Base-by-base conservation (phyloP, 2,888 invertebrate species). In the Eupeodes latifasciatus region DNA sequence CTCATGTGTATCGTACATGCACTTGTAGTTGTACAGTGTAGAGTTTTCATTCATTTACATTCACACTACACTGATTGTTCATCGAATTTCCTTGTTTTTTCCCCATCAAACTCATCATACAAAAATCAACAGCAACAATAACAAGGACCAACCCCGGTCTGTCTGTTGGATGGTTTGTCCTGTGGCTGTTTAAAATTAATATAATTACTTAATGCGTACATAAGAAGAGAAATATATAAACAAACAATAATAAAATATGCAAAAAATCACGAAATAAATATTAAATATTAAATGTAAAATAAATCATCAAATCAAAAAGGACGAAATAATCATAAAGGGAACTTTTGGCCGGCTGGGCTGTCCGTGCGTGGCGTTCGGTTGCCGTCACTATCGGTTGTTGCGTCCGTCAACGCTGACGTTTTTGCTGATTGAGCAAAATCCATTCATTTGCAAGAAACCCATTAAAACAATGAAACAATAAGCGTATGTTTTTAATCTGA, bases 181-280 rank as follows among this genome's bases (percentile, higher is more conserved):
- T 71, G 66, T 10, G 71, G 57, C 57, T 71, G 51, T 80, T 81
- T 81, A 76, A 81, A 27, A 81, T 81, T 64, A 76, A 64, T 76
- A 76, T 80, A 64, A 66, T 85, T 80, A 80, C 74, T 81, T 81
- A 66, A 72, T 81, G 78, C n/a, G 57, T 40, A 61, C 10, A 27
- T 27, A 27, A 27, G 27, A 10, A 51, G 40, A 64, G 16, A 62
- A 49, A 53, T 57, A 34, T 36, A 53, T 14, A 49, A 34, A n/a
- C 36, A 59, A 44, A 9, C 57, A 51, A 4, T 11, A 27, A 36
- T 14, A 27, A 51, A 47, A 61, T 53, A 51, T 76, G 62, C 69
- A 76, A 61, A 47, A 34, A 7, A 55, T 53, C 19, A 64, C 34
- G 49, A 62, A 62, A 71, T 74, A 79, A 74, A 83, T 72, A 78